Conservation (phyloP, 1,140 invertebrate genomes). For the Drosophila elegans region DNA sequence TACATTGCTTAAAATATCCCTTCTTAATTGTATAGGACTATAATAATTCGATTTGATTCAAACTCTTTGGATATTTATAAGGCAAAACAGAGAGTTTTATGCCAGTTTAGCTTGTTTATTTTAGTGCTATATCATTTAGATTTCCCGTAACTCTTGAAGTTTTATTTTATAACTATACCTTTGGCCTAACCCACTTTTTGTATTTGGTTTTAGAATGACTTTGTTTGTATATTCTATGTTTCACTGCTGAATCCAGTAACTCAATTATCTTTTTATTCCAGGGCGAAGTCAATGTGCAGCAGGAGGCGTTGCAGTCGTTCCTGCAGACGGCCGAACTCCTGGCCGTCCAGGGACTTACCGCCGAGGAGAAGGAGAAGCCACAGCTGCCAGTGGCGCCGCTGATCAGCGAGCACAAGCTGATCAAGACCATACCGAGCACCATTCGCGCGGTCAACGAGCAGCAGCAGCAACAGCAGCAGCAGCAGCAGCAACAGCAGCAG, state of each 20-base stretch:
- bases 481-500: constrained; percentile 56
- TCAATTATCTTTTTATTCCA: constrained; percentile 47
- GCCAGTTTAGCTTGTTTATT: too few species aligned
- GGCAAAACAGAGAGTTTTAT: too few species aligned
- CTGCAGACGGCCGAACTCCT: constrained; percentile 94
- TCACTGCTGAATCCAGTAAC: not conserved
- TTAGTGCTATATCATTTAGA: too few species aligned
- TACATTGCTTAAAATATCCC: too few species aligned
- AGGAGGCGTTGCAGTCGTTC: constrained; percentile 94
- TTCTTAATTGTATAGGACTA: too few species aligned
- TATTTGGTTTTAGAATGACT: too few species aligned
- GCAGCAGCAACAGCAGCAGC: constrained; percentile 50
- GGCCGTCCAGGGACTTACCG: constrained; percentile 94
- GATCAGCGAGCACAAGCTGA: constrained; percentile 81
- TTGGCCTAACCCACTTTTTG: too few species aligned
- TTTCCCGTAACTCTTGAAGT: too few species aligned
- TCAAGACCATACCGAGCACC: constrained; percentile 83
- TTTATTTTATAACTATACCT: too few species aligned
- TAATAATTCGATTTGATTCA: too few species aligned
- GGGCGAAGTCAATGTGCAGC: constrained; percentile 95
- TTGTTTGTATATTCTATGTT: not conserved
- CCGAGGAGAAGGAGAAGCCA: constrained; percentile 85
- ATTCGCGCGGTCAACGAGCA: constrained; percentile 79
- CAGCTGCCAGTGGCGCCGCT: constrained; percentile 72
- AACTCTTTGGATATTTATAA: too few species aligned